Conservation (phyloP, 2,888 invertebrate genomes). For the Pyrocoelia pectoralis region DNA sequence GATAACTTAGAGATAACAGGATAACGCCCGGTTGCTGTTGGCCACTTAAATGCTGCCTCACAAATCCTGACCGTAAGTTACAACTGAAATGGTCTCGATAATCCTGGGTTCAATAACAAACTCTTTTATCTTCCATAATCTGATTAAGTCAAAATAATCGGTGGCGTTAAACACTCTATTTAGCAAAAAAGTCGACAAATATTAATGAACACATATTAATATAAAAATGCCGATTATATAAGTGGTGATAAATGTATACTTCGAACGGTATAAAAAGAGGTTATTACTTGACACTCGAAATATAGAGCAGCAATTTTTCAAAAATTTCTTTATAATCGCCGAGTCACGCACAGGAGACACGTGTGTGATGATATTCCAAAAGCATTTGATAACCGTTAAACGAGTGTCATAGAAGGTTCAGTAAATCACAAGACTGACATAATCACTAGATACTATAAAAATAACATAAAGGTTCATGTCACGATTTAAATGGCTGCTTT, state of each 20-base stretch:
- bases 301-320: slow-evolving; percentile 41
- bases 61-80: slow-evolving; percentile 53
- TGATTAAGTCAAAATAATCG: slow-evolving; percentile 47
- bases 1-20: slow-evolving; percentile 50
- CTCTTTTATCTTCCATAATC: slow-evolving; percentile 54
- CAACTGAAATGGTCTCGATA: slow-evolving; percentile 49
- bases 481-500: slow-evolving; percentile 40
- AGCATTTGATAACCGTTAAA: slow-evolving; percentile 46
- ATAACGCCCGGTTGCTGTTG: slow-evolving; percentile 50
- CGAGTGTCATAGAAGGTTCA: slow-evolving; percentile 43
- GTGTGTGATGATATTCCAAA: slow-evolving; percentile 40
- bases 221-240: slow-evolving; percentile 25
- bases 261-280: slow-evolving; percentile 36
- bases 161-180: slow-evolving; percentile 13
- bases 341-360: slow-evolving; percentile 45
- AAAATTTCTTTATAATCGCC: slow-evolving; percentile 37
- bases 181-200: slow-evolving; percentile 9
- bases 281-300: slow-evolving; percentile 41
- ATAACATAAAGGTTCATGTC: slow-evolving; percentile 43
- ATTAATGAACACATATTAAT: slow-evolving; percentile 25
- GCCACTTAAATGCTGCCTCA: slow-evolving; percentile 49
- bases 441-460: slow-evolving; percentile 41
- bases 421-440: slow-evolving; percentile 43
- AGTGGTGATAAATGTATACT: slow-evolving; percentile 32
- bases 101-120: slow-evolving; percentile 57